phyloP scores from a whole-genome alignment of 2,888 invertebrate species.

The Notodonta ziczac region DNA sequence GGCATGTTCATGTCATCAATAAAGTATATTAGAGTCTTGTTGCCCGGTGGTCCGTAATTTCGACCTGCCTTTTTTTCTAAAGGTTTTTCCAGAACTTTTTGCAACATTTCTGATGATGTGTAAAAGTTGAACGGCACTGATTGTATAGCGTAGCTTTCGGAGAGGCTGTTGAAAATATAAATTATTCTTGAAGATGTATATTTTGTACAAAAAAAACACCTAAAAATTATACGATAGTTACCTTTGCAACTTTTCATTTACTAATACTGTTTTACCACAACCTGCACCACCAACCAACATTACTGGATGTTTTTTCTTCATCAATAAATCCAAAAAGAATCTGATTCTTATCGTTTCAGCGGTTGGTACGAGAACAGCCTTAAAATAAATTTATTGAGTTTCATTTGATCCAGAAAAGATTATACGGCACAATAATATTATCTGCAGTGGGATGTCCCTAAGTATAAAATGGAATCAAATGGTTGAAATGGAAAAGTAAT shows the following conservation, averaged over 20 bases:
- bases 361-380: conserved; percentile 96
- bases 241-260: conserved; percentile 88
- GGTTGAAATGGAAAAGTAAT: no score
- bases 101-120: conserved; percentile 96
- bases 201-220: neutral
- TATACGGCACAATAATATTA: no score
- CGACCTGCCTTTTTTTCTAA: conserved; percentile 98
- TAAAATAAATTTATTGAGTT: conserved; percentile 33
- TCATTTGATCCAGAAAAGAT: no score
- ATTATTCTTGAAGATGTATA: neutral
- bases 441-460: no score
- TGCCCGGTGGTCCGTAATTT: conserved; percentile 98
- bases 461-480: no score
- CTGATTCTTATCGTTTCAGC: conserved; percentile 95
- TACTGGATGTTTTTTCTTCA: conserved; percentile 94
- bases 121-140: conserved; percentile 99
- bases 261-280: conserved; percentile 95
- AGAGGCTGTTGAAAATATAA: conserved; percentile 77
- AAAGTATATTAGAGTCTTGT: conserved; percentile 96
- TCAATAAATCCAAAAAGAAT: conserved; percentile 94
- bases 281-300: conserved; percentile 98
- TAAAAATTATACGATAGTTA: conserved; percentile 25
- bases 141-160: conserved; percentile 94
- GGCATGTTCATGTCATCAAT: conserved; percentile 99
- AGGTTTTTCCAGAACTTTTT: conserved; percentile 96